phyloP scores from a whole-genome alignment of 2,113 vertebrate genomes.

The Cairina moschata region DNA sequence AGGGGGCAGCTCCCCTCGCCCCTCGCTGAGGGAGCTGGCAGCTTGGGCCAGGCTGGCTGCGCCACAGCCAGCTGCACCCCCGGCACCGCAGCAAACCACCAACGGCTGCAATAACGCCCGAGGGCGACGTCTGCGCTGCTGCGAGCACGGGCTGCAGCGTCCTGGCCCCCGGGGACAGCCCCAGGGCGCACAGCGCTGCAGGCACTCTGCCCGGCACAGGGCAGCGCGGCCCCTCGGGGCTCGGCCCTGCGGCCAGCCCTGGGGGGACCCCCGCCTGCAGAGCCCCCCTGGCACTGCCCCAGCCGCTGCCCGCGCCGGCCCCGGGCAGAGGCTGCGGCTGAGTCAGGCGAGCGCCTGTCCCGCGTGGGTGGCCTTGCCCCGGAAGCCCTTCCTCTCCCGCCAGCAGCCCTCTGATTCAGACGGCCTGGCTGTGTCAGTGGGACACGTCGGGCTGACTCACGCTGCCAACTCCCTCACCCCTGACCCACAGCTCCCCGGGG shows the following conservation, averaged over 20 bases:
- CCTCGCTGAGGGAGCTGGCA: background rate
- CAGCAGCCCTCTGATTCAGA: slow-evolving; percentile 25
- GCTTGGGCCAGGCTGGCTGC: background rate
- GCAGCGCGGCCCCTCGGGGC: background rate
- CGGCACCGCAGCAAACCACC: fast-evolving
- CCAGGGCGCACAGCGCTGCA: fast-evolving
- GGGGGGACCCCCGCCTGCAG: background rate
- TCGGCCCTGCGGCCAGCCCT: background rate
- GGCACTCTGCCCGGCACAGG: fast-evolving
- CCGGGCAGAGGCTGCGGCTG: background rate
- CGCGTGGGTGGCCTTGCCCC: slow-evolving; percentile 40
- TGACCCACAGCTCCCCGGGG: background rate
- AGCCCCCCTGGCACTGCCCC: background rate
- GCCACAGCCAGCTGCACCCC: background rate
- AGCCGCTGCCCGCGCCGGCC: fast-evolving
- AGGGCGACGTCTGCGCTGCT: background rate
- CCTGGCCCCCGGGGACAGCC: background rate
- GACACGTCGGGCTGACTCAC: slow-evolving; percentile 44
- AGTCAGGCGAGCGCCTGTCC: background rate
- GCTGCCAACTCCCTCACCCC: background rate
- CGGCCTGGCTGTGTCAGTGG: background rate
- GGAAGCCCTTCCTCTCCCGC: slow-evolving; percentile 44
- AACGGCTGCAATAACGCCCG: fast-evolving
- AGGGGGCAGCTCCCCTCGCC: too few species aligned
- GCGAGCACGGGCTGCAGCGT: background rate